Percentiles rank a stretch among this genome's conserved stretches.
Evolutionary conservation across 2,113 vertebrate genomes (phyloP).

Genomic region (Lepus timidus): DNA sequence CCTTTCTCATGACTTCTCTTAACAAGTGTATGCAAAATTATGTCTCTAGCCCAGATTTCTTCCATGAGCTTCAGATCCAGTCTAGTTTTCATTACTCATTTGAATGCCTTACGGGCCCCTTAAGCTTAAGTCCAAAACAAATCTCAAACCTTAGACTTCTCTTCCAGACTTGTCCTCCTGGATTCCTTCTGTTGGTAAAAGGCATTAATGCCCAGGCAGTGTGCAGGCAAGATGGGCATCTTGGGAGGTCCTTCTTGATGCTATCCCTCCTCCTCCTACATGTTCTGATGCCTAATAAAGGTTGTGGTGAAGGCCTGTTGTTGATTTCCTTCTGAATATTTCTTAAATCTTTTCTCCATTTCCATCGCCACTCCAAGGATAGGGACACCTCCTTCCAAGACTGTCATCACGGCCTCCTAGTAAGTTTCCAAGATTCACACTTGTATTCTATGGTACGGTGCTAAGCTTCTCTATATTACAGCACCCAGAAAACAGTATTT

Average conservation of each 20-base stretch:
- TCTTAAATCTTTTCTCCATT: slow-evolving; percentile 12
- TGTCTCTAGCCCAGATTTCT: neutral
- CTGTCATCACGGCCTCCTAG: neutral
- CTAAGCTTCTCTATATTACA: neutral
- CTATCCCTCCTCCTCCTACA: neutral
- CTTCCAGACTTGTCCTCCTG: neutral
- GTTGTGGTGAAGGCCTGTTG: neutral
- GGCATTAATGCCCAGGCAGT: neutral
- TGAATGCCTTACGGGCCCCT: neutral
- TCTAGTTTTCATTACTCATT: neutral
- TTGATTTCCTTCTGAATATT: slow-evolving; percentile 31
- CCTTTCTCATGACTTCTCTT: slow-evolving; percentile 33
- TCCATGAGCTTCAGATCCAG: neutral
- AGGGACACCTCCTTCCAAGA: neutral
- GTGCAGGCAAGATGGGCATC: neutral
- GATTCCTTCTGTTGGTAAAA: neutral
- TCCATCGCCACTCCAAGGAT: neutral
- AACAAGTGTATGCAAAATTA: neutral
- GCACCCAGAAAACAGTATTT: slow-evolving; percentile 26
- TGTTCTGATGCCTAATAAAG: neutral
- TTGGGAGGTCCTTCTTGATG: neutral
- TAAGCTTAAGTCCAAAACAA: neutral
- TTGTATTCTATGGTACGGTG: neutral
- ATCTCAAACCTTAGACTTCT: neutral
- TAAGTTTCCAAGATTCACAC: neutral